Base-by-base conservation (phyloP, 2,888 invertebrate genomes). In the Poecilus cupreus region DNA sequence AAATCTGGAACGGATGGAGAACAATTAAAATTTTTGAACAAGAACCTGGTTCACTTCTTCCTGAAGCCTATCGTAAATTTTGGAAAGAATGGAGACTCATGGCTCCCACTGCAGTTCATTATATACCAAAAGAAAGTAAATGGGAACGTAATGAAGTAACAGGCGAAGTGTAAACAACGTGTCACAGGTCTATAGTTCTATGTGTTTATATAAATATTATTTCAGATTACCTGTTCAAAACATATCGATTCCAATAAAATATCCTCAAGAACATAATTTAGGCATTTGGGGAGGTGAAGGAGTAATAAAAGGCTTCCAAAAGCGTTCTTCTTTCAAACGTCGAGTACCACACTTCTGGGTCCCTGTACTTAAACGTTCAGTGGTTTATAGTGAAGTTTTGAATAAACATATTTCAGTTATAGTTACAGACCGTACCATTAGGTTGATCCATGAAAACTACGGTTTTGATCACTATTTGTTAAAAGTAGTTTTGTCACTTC, bases 271-370 rank as follows among this genome's bases (percentile, higher is more conserved):
- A 90, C 90, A 94, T 80, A 90, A 98, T 87, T 86, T 93, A 57
- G 98, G 98, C 37, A 91, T 99, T 83, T 99, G 98, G 98, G 99
- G 98, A 83, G 99, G 99, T 6, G 99, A 99, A 90, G 97, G 94
- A 37, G 92, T 99, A 0, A 90, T 99, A 20, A 95, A 96, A 91
- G 99, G 98, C 70, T 96, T 95, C 86, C 92, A 93, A 86, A 94
- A 94, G 86, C 91, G 93, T 64, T 89, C 91, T 75, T 90, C 89
- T 2, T 89, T 88, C 1, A 90, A 90, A 75, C 91, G 94, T 81
- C 92, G 97, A 86, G 93, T 94, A 0, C 96, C 97, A 0, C 94
- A 94, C 86, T 96, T 95, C 88, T 99, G 97, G 97, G 93, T 96
- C 16, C 99, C 99, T 0, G 88, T 90, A 0, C 88, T 99, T 0